Conservation (phyloP, 1,140 invertebrate species). For the Euura saliciscinereae region DNA sequence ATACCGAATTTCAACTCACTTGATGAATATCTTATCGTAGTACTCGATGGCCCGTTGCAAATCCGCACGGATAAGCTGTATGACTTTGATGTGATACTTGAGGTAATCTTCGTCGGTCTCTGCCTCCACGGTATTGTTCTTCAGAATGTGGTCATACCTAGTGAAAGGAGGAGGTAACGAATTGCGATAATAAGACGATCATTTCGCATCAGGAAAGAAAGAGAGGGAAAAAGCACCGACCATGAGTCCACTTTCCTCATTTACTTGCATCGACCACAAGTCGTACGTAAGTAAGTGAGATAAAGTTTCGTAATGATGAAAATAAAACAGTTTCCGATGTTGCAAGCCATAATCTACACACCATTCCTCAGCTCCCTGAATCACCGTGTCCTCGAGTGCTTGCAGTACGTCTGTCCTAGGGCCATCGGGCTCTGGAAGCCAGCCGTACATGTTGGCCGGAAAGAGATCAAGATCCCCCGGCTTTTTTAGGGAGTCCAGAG, state of each 20-base stretch:
- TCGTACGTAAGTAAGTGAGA: too few relatives aligned
- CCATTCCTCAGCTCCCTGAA: conserved; percentile 77
- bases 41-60: conserved; percentile 79
- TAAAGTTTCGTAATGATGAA: too few relatives aligned
- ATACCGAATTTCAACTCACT: conserved; percentile 61
- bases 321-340: too few relatives aligned
- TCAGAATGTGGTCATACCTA: conserved; percentile 73
- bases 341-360: conserved; percentile 33
- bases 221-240: too few relatives aligned
- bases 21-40: conserved; percentile 82
- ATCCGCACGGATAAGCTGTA: conserved; percentile 81
- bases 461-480: conserved; percentile 71
- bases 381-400: conserved; percentile 70
- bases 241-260: too few relatives aligned
- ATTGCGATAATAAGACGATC: too few relatives aligned
- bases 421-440: conserved; percentile 65
- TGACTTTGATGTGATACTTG: conserved; percentile 80
- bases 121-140: conserved; percentile 67
- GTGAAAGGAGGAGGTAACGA: conserved; percentile 19
- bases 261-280: too few relatives aligned
- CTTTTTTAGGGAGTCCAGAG: conserved; percentile 63
- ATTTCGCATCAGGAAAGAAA: too few relatives aligned
- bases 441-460: conserved; percentile 69
- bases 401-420: conserved; percentile 64
- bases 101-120: conserved; percentile 67